phyloP scores from a whole-genome alignment of 2,888 invertebrate species.

The Lithophane ornitopus region DNA sequence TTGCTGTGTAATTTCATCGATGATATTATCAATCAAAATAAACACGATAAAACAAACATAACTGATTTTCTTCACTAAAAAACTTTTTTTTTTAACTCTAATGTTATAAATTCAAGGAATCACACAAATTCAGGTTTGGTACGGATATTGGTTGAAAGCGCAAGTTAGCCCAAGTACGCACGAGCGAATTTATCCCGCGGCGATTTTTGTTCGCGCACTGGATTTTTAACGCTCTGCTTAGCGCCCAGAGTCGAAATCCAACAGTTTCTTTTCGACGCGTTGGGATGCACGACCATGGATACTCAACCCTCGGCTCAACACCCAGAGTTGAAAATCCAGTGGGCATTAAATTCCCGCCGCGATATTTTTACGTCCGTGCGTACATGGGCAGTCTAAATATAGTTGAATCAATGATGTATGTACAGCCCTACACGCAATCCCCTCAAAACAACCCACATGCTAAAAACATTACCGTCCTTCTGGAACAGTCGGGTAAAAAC shows the following conservation, averaged over 20 bases:
- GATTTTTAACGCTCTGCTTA: too few species aligned
- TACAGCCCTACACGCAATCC: not conserved
- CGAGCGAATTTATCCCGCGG: too few species aligned
- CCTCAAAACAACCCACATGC: constrained; percentile 6
- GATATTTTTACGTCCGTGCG: too few species aligned
- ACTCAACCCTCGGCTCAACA: too few species aligned
- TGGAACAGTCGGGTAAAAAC: too few species aligned
- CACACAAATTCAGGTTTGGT: not conserved
- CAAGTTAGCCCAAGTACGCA: not conserved
- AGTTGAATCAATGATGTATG: not conserved
- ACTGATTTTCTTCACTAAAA: not conserved
- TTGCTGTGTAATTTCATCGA: not conserved
- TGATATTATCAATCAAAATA: not conserved
- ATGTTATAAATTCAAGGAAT: not conserved
- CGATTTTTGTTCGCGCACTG: too few species aligned
- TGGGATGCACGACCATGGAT: too few species aligned
- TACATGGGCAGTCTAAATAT: not conserved
- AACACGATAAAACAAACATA: not conserved
- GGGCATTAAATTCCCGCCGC: too few species aligned
- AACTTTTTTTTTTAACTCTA: not conserved
- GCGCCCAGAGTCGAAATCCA: too few species aligned
- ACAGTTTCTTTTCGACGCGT: too few species aligned
- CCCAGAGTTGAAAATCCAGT: too few species aligned
- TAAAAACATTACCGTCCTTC: not conserved
- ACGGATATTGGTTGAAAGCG: not conserved